These are phyloP conservation scores for Ephialtes manifestator DNA, from an alignment of 2,888 invertebrate genomes.

Conservation along the genomic window DNA sequence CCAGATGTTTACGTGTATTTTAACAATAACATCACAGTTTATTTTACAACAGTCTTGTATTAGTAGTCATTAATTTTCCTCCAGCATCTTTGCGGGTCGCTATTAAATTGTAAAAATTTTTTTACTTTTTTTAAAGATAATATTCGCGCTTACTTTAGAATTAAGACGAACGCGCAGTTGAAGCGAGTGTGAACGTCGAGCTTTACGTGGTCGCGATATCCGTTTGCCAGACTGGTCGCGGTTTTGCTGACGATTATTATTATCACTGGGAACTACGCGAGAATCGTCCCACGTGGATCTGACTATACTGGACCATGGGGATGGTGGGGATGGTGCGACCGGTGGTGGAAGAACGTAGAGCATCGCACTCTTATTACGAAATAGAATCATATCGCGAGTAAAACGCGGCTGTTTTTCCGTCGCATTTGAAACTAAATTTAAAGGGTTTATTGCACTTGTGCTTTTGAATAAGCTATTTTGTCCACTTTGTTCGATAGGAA, in stretches of 20 bases:
- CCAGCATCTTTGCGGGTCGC: too few species aligned
- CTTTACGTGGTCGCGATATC: slow-evolving; percentile 57
- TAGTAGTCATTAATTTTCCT: too few species aligned
- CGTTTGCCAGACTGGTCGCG: slow-evolving; percentile 50
- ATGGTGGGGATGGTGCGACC: slow-evolving; percentile 86
- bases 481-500: slow-evolving; percentile 5
- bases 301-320: slow-evolving; percentile 86
- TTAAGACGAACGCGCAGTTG: slow-evolving; percentile 61
- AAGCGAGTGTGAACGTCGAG: slow-evolving; percentile 67
- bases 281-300: slow-evolving; percentile 76
- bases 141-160: slow-evolving; percentile 39
- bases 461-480: neutral
- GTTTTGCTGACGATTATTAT: slow-evolving; percentile 49
- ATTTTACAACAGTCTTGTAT: too few species aligned
- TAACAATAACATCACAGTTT: too few species aligned
- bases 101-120: too few species aligned
- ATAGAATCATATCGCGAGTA: slow-evolving; percentile 75
- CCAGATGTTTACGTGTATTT: too few species aligned
- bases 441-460: neutral
- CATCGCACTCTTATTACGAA: slow-evolving; percentile 82
- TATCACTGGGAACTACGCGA: slow-evolving; percentile 51
- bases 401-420: neutral
- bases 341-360: slow-evolving; percentile 87
- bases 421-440: slow-evolving; percentile 49
- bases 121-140: neutral